Base-by-base conservation (phyloP, 2,888 invertebrate genomes). In the Trachelus iudaicus region DNA sequence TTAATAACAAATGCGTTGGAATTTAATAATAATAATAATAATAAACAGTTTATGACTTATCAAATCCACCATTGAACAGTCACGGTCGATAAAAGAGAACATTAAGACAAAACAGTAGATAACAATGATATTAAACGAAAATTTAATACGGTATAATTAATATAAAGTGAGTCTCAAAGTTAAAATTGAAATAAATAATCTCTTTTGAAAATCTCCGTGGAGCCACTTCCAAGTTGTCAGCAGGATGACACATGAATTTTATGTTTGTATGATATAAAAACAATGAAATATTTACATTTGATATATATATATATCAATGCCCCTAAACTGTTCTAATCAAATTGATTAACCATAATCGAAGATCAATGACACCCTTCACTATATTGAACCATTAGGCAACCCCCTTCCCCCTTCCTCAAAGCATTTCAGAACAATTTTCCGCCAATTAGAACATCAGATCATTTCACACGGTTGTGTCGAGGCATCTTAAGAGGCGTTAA, bases 361-460 rank as follows among this genome's bases (percentile, higher is more conserved):
- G 40, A 40, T 15, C 56, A 68, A 75, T 37, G 69, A 74, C 34
- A n/a, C 71, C 78, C 69, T 76, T 56, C 40, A 2, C 40, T 23
- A 56, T 56, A 23, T 56, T 9, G 40, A 56, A 56, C 40, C 6
- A 23, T 56, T 56, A 56, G 23, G 40, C 40, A 56, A 40, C 0
- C 23, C 40, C 40, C 40, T 12, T 35, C 12, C 3, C 3, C 3
- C 12, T 35, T 2, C 12, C 3, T 3, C 3, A 35, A 15, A 56
- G 1, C 23, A 56, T 56, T 56, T 56, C 40, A 56, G 40, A 83
- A 83, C 85, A 83, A 87, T 88, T 88, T 88, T 87, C 85, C 84
- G 83, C 81, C 87, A 86, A 88, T 88, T 88, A 88, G 82, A 76
- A 83, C 79, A 80, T 78, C 76, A 73, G 79, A 82, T 86, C 88